A percentile compares a stretch with the other conserved stretches of the same genome.
phyloP scores from a whole-genome alignment of 2,888 invertebrate species.

The Autographa pulchrina region DNA sequence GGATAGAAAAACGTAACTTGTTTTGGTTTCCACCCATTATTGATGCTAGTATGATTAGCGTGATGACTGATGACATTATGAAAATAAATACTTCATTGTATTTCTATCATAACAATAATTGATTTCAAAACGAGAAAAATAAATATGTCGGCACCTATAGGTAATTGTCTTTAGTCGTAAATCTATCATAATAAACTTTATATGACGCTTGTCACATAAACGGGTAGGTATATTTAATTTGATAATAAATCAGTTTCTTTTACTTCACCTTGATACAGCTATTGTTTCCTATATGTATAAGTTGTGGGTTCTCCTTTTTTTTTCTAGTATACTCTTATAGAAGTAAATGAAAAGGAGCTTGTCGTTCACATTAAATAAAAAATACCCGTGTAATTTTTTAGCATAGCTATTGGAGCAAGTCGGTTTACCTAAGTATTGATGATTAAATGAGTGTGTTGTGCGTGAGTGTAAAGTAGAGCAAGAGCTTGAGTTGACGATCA shows the following conservation, averaged over 20 bases:
- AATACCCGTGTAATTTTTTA: neutral
- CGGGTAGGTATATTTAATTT: neutral
- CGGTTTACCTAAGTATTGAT: conserved; percentile 14
- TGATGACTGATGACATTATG: conserved; percentile 21
- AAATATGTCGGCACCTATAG: neutral
- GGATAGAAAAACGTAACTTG: neutral
- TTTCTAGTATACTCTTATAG: neutral
- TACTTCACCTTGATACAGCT: neutral
- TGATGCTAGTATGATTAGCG: conserved; percentile 1
- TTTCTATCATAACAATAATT: conserved; percentile 26
- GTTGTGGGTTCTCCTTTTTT: neutral
- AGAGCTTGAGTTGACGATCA: conserved; percentile 74
- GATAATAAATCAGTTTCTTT: conserved; percentile 2
- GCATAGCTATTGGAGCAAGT: neutral
- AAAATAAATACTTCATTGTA: conserved; percentile 29
- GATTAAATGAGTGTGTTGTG: conserved; percentile 43
- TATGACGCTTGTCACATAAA: conserved; percentile 6
- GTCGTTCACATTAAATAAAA: neutral
- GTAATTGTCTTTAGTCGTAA: conserved; percentile 27
- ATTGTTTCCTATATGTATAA: neutral
- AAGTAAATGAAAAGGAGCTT: neutral
- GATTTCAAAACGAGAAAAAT: conserved; percentile 29
- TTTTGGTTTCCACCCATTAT: conserved; percentile 13
- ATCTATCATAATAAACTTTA: conserved; percentile 24
- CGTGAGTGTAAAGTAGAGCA: conserved; percentile 61